phyloP scores from a whole-genome alignment of 2,113 vertebrate species.

The Melanostigma gelatinosum region DNA sequence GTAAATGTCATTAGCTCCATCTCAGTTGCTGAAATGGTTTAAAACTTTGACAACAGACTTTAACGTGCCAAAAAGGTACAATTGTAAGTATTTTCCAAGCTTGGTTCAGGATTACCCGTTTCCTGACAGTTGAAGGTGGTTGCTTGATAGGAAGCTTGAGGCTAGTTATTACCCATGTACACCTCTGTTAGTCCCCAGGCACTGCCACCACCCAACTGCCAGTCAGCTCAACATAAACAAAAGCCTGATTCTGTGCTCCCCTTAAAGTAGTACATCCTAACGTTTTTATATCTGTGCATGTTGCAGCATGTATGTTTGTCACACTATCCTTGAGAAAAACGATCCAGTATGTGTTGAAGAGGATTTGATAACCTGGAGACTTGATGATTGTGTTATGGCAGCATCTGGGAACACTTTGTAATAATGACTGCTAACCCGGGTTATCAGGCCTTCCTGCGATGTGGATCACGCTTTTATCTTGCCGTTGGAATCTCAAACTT shows the following conservation, averaged over 20 bases:
- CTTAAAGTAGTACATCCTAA: slow-evolving; percentile 14
- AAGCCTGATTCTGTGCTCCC: neutral
- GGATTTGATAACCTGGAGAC: slow-evolving; percentile 55
- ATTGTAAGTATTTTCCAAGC: neutral
- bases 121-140: neutral
- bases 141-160: slow-evolving; percentile 30
- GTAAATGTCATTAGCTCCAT: neutral
- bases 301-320: neutral
- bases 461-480: slow-evolving; percentile 70
- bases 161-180: slow-evolving; percentile 64
- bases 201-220: slow-evolving; percentile 50
- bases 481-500: slow-evolving; percentile 62
- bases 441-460: slow-evolving; percentile 64
- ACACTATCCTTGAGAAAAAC: neutral
- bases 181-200: slow-evolving; percentile 34
- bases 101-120: slow-evolving; percentile 3
- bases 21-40: neutral
- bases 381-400: slow-evolving; percentile 49
- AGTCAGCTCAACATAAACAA: slow-evolving; percentile 80
- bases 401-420: slow-evolving; percentile 77
- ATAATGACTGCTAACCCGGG: slow-evolving; percentile 73
- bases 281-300: neutral
- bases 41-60: neutral
- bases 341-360: neutral
- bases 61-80: neutral